A percentile compares a stretch with the other conserved stretches of the same genome.
Evolutionary conservation across 2,797 vertebrate genomes (phyloP).

Genomic region (Argentina silus): DNA sequence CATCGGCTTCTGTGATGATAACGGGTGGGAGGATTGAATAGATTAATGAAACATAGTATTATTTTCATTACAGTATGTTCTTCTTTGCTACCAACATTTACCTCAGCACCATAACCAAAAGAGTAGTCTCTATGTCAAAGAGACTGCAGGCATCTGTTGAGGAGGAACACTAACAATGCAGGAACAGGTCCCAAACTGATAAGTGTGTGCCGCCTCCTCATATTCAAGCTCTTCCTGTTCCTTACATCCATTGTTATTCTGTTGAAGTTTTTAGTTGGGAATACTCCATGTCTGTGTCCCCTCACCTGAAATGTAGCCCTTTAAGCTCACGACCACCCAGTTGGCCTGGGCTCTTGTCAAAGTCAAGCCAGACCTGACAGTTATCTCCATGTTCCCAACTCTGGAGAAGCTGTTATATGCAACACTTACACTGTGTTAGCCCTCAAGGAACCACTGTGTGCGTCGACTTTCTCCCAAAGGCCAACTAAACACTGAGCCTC

Average conservation of each 20-base stretch:
- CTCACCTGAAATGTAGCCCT: not conserved
- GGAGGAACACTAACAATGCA: not conserved
- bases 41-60: not conserved
- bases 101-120: no score
- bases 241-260: not conserved
- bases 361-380: not conserved
- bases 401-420: not conserved
- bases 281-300: not conserved
- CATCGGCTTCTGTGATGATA: not conserved
- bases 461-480: not conserved
- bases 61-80: not conserved
- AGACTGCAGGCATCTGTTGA: not conserved
- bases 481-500: not conserved
- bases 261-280: not conserved
- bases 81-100: not conserved
- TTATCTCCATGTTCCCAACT: not conserved
- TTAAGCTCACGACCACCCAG: not conserved
- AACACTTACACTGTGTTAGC: not conserved
- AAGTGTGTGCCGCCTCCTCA: not conserved
- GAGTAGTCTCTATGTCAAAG: not conserved
- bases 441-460: not conserved
- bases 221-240: not conserved
- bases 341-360: not conserved
- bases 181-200: not conserved
- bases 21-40: not conserved